Evolutionary conservation across 2,888 invertebrate species (phyloP).

Genomic region (Cordylochernes scorpioides): DNA sequence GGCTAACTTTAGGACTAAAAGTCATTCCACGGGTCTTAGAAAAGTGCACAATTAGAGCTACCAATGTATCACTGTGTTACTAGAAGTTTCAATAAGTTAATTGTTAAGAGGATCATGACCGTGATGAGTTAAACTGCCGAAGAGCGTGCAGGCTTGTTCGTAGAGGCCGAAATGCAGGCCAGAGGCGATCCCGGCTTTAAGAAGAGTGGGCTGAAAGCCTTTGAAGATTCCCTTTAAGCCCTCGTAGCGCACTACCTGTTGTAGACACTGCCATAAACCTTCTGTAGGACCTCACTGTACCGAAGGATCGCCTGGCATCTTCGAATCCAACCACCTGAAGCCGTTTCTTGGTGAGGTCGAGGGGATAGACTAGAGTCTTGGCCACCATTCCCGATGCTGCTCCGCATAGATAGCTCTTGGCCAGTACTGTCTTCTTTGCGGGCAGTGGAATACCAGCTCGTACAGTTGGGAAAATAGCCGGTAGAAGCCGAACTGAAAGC

Average conservation of each 20-base stretch:
- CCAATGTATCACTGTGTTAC: too few relatives aligned
- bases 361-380: slow-evolving; percentile 59
- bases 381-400: slow-evolving; percentile 45
- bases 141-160: too few relatives aligned
- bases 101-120: too few relatives aligned
- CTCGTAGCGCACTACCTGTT: slow-evolving; percentile 36
- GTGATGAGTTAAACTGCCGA: too few relatives aligned
- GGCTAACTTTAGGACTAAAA: too few relatives aligned
- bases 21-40: too few relatives aligned
- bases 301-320: slow-evolving; percentile 36
- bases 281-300: slow-evolving; percentile 19
- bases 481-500: slow-evolving; percentile 70
- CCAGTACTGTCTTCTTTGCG: too few relatives aligned
- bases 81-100: too few relatives aligned
- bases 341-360: slow-evolving; percentile 65
- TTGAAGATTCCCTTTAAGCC: slow-evolving; percentile 37
- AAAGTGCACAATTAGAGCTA: too few relatives aligned
- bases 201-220: slow-evolving; percentile 55
- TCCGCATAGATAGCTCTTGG: too few relatives aligned
- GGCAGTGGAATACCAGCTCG: too few relatives aligned
- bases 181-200: slow-evolving; percentile 59
- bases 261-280: slow-evolving; percentile 16
- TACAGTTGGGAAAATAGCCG: slow-evolving; percentile 38
- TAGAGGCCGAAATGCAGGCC: slow-evolving; percentile 68
- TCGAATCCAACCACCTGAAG: slow-evolving; percentile 69